Evolutionary conservation across 1,140 invertebrate genomes (phyloP).

Genomic region (Penaeus chinensis): DNA sequence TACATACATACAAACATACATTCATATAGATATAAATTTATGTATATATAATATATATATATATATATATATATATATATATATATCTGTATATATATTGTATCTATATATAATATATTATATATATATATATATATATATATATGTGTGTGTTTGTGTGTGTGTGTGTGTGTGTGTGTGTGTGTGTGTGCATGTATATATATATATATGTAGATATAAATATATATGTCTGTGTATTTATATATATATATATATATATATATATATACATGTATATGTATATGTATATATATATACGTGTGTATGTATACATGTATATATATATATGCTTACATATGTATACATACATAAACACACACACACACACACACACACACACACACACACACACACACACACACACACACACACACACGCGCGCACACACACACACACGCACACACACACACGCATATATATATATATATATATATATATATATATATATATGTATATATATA

Average conservation of each 20-base stretch:
- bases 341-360: neutral
- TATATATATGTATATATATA: too few relatives aligned
- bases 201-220: neutral
- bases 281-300: neutral
- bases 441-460: neutral
- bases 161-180: too few relatives aligned
- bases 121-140: too few relatives aligned
- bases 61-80: neutral
- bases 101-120: neutral
- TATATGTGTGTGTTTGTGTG: neutral
- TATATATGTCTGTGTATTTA: neutral
- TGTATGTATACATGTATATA: neutral
- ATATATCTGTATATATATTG: neutral
- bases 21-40: neutral
- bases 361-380: neutral
- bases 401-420: neutral
- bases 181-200: too few relatives aligned
- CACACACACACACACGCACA: neutral
- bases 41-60: neutral
- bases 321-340: neutral
- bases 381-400: constrained; percentile 13
- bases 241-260: neutral
- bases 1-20: neutral
- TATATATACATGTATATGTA: neutral
- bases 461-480: too few relatives aligned